Conservation (phyloP, 2,113 vertebrate species). For the Chloroceryle aenea region DNA sequence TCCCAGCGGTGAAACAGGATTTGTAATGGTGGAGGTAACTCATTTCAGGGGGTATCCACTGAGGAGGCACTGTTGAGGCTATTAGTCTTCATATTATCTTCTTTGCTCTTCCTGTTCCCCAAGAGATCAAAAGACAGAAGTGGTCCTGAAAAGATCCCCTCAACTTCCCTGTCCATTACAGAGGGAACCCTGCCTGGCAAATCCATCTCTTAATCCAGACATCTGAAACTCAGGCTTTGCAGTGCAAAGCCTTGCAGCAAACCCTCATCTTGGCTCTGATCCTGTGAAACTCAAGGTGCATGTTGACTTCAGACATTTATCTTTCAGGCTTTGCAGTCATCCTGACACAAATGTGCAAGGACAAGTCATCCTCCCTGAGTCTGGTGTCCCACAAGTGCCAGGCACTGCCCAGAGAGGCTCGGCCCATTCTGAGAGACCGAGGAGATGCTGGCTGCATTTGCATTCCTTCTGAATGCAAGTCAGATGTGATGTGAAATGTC, state of each 20-base stretch:
- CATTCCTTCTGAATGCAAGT: constrained; percentile 3
- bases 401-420: background rate
- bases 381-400: background rate
- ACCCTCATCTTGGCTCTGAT: background rate
- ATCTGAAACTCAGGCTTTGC: background rate
- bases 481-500: background rate
- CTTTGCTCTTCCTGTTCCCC: background rate
- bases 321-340: background rate
- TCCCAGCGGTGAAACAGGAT: background rate
- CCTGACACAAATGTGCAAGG: background rate
- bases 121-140: background rate
- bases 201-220: background rate
- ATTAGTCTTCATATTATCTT: background rate
- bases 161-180: background rate
- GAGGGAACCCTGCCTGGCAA: background rate
- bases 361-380: background rate
- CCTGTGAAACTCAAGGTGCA: background rate
- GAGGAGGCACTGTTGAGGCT: background rate
- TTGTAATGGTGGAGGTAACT: background rate
- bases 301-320: background rate
- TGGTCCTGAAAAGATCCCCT: background rate
- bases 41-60: background rate
- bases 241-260: background rate
- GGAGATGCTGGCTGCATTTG: background rate
- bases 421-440: background rate